Evolutionary conservation across 2,113 vertebrate species (phyloP).

Genomic region (Neodon shergylaensis): DNA sequence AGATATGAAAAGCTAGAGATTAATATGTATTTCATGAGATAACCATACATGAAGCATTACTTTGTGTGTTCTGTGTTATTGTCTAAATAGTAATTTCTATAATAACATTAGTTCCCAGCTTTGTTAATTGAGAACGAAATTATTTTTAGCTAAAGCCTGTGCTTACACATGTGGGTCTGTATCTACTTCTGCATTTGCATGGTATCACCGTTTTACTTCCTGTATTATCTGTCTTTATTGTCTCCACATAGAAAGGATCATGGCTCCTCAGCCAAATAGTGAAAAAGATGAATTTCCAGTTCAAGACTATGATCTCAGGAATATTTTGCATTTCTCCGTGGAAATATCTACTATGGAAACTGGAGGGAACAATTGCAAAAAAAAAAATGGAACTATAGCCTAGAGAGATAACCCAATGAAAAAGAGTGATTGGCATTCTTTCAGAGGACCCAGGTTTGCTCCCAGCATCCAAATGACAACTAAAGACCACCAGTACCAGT

Average conservation of each 20-base stretch:
- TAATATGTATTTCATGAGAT: not conserved
- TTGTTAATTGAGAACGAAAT: not conserved
- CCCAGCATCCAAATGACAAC: not conserved
- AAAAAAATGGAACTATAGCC: not conserved
- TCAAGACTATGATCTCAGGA: not conserved
- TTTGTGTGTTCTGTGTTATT: not conserved
- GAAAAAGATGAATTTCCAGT: not conserved
- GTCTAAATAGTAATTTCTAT: not conserved
- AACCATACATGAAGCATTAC: not conserved
- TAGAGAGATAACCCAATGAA: not conserved
- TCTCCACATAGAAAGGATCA: not conserved
- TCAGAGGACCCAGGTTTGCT: not conserved
- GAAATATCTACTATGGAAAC: not conserved
- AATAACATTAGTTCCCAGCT: not conserved
- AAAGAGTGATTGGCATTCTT: not conserved
- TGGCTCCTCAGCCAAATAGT: not conserved
- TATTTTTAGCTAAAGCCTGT: not conserved
- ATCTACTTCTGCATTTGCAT: not conserved
- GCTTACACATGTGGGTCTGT: not conserved
- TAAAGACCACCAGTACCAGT: not conserved
- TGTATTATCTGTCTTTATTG: not conserved
- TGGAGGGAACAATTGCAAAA: not conserved
- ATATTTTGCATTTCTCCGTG: not conserved
- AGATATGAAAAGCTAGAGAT: conserved; percentile 13
- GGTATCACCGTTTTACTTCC: not conserved